Evolutionary conservation across 2,888 invertebrate genomes (phyloP), one percentile per base, ranked within the genome.

Genomic region (Lottia gigantea): DNA sequence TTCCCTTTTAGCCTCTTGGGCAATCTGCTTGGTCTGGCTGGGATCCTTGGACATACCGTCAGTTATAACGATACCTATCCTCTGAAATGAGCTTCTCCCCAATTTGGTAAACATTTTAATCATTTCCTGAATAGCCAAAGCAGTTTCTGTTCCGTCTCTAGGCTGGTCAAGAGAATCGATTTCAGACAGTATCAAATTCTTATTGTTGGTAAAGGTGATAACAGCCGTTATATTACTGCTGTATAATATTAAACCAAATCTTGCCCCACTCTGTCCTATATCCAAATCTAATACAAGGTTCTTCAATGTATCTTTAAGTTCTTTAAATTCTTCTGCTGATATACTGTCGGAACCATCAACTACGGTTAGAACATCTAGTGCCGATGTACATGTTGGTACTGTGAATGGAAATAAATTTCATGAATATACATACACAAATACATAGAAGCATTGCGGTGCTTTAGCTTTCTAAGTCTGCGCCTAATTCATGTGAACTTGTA

Each of bases 61-160:
- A 8, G 87, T 87, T 45, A 87, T 79, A 19, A 88, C 85, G n/a
- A 87, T 76, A 14, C 81, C 85, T 0, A 85, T 79, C 66, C 83
- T 85, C 2, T 85, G 85, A 14, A 85, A 76, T 15, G 19, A 2
- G 7, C 7, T 12, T 46, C 45, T 40, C 45, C 45, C 47, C 8
- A 25, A 25, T 19, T 46, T 25, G 19, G 16, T 23, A 46, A 65
- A 65, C 65, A 65, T 65, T 25, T 65, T 14, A 19, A 46, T 65
- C 65, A 65, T 65, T 19, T 40, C 19, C 3, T 2, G 7, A 15
- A 65, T 40, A 65, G 46, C 65, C 23, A 26, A 23, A n/a, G 23
- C 65, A 25, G 65, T 65, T 16, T 46, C n/a, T 25, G 65, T 65
- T 15, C 65, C 65, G n/a, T 65, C 65, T 46, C 46, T 19, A 0